Conservation (phyloP, 2,888 invertebrate genomes). For the Iselma pallidipennis region DNA sequence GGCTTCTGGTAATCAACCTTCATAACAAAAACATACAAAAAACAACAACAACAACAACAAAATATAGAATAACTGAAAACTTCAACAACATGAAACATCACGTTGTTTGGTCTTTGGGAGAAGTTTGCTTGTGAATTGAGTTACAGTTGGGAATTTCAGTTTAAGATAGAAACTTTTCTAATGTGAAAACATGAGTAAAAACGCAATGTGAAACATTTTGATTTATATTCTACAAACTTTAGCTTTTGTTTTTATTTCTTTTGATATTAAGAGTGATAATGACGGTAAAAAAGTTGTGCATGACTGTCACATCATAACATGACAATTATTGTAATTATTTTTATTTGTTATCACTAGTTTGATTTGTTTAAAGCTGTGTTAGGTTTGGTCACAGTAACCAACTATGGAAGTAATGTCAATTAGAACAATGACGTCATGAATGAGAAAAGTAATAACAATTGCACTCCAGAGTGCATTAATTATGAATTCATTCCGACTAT, state of each 20-base stretch:
- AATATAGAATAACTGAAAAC: not conserved
- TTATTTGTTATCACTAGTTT: not conserved
- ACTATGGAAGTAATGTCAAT: slow-evolving; percentile 4
- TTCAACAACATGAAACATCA: slow-evolving; percentile 18
- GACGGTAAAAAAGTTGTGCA: slow-evolving; percentile 15
- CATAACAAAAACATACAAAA: slow-evolving; percentile 17
- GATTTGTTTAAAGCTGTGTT: not conserved
- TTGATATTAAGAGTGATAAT: slow-evolving; percentile 16
- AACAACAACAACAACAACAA: not conserved
- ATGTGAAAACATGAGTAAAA: slow-evolving; percentile 25
- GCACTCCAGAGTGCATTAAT: slow-evolving; percentile 28
- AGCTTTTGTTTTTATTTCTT: slow-evolving; percentile 17
- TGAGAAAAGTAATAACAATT: slow-evolving; percentile 14
- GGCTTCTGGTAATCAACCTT: slow-evolving; percentile 6
- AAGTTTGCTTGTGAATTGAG: slow-evolving; percentile 22
- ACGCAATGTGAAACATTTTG: slow-evolving; percentile 25
- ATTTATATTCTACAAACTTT: slow-evolving; percentile 21
- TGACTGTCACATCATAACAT: slow-evolving; percentile 4
- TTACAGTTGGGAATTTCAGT: slow-evolving; percentile 26
- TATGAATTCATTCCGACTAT: slow-evolving; percentile 29
- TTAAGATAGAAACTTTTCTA: slow-evolving; percentile 24
- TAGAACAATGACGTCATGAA: slow-evolving; percentile 16
- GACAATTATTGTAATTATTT: not conserved
- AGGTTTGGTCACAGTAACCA: slow-evolving; percentile 4
- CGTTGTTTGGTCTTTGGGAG: slow-evolving; percentile 22